Evolutionary conservation across 2,888 invertebrate species (phyloP).

Genomic region (Chirona hameri): DNA sequence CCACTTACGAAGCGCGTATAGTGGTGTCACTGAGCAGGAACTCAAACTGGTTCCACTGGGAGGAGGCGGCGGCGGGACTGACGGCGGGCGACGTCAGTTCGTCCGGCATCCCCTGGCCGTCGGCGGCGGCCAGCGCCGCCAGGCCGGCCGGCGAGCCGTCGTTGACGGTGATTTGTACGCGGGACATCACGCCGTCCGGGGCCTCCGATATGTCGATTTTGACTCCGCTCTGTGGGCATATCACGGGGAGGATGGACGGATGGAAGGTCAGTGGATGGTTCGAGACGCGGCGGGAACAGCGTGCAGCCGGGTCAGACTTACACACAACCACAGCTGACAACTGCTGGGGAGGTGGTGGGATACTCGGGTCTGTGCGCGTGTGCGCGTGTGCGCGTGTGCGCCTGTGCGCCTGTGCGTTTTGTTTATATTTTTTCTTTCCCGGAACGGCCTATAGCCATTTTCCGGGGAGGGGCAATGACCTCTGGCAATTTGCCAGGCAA

Average conservation of each 20-base stretch:
- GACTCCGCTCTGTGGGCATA: conserved; percentile 33
- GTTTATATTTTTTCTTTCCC: too few relatives aligned
- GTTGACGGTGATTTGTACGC: conserved; percentile 38
- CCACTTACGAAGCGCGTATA: conserved; percentile 1
- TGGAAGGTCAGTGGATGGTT: background rate
- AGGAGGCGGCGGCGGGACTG: background rate
- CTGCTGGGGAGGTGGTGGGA: background rate
- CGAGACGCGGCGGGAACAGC: background rate
- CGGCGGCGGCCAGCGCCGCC: background rate
- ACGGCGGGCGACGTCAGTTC: background rate
- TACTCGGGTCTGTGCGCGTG: too few relatives aligned
- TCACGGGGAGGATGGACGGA: background rate
- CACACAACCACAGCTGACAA: background rate
- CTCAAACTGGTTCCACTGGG: conserved; percentile 4
- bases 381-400: too few relatives aligned
- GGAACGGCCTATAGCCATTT: too few relatives aligned
- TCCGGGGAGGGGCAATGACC: too few relatives aligned
- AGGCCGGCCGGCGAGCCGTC: conserved; percentile 32
- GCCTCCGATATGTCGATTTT: conserved; percentile 38
- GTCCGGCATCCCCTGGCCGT: background rate
- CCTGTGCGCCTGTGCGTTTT: too few relatives aligned
- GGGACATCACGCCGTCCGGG: conserved; percentile 35
- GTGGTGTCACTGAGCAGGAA: conserved; percentile 22
- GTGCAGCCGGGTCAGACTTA: background rate
- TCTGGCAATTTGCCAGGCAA: too few relatives aligned